Base-by-base conservation (phyloP, 2,888 invertebrate genomes). In the Phyllotreta cruciferae region DNA sequence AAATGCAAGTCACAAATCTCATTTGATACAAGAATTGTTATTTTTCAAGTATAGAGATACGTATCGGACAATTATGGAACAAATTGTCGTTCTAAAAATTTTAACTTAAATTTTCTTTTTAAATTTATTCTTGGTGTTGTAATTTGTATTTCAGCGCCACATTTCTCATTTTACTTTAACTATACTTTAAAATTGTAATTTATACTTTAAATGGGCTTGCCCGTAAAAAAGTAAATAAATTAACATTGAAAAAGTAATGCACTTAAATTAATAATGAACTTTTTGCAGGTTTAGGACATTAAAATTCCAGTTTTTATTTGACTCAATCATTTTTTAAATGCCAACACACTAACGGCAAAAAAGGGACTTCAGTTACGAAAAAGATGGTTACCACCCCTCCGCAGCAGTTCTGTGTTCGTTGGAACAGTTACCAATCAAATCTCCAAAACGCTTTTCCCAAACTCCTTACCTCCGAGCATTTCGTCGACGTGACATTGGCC, bases 401-500 rank as follows among this genome's bases (percentile, higher is more conserved):
- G 63, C 87, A 87, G 76, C 86, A 90, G 83, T 90, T 90, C 71
- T 90, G 90, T 77, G 88, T 92, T 53, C 85, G 91, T 75, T 92
- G 92, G 92, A 92, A 92, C 80, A 91, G 90, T 72, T 91, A 92
- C 79, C 91, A 91, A 76, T 88, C 89, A 42, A 92, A 92, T 77
- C 85, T 92, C 81, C 91, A 88, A 74, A 88, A 88, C 71, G 90
- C 90, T 66, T 92, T 92, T 76, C 90, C 91, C 0, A 89, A 89
- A 8, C 83, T 92, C 10, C 84, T 92, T 6, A 87, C 88, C 14
- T 87, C 88, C n/a, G 91, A 92, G 78, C 89, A 90, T 78, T 94
- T 94, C 77, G 93, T 94, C 0, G 94, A 94, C 81, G 94, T 94
- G 53, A 94, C 94, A 0, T 80, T 94, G 56, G 93, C 94, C 2